Base-by-base conservation (phyloP, 2,797 vertebrate species). In the Pipistrellus pygmaeus region DNA sequence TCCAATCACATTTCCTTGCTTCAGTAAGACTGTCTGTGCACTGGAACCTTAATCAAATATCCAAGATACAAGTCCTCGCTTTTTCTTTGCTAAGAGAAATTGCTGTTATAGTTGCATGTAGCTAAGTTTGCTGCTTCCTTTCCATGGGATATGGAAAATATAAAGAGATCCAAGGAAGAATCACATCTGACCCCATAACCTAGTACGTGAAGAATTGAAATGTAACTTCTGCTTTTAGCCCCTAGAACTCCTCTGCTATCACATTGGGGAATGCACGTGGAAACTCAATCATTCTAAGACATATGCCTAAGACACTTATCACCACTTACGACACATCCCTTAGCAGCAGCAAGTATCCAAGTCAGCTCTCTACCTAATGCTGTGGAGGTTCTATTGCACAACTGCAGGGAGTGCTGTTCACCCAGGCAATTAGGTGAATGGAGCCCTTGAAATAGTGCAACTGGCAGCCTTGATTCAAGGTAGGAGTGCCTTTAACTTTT, bases 11-110 rank as follows among this genome's bases (percentile, higher is more conserved):
- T 25, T 51, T 90, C 41, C 41, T 90, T 80, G 4, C 71, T 72
- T 84, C 73, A 76, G 0, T 68, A 64, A 90, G 35, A 90, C 38
- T 53, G 9, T 2, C 30, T 48, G 5, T 60, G 14, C 41, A n/a
- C 27, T 60, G 46, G 38, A 93, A 88, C 17, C 57, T 90, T 85
- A 51, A 95, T 55, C 72, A 94, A 68, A 85, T 57, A 87, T 55
- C 57, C 7, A 85, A 72, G 41, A 46, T 60, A 77, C 38, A 8
- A 72, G 38, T 27, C 27, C 17, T 92, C n/a, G 55, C 11, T 57
- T 88, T 88, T 86, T 66, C 44, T 10, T 94, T n/a, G 25, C 10
- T 64, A 20, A 73, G 9, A 81, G 11, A 85, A 64, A 66, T 9
- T 27, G 3, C 69, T 38, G 20, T 46, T 62, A 41, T 5, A 44